Conservation (phyloP, 2,888 invertebrate genomes). For the Athalia rosae region DNA sequence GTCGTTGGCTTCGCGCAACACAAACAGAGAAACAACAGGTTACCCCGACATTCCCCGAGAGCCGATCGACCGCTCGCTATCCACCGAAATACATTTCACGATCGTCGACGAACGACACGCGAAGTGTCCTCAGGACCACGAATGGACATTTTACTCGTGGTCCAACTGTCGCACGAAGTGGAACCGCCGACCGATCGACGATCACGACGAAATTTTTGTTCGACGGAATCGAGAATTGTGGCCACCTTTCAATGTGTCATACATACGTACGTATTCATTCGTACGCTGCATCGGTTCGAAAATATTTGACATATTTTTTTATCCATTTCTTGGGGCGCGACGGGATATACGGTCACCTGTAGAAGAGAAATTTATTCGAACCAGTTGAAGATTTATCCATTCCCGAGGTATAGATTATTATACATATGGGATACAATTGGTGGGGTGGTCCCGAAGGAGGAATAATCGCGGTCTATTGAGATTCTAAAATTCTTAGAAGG, state of each 20-base stretch:
- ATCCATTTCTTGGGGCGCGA: no score
- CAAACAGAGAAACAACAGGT: slow-evolving; percentile 67
- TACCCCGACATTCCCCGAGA: slow-evolving; percentile 48
- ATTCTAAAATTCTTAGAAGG: slow-evolving; percentile 38
- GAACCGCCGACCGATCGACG: slow-evolving; percentile 19
- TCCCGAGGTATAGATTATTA: no score
- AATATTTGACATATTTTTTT: no score
- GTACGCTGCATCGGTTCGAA: no score
- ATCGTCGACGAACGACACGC: slow-evolving; percentile 35
- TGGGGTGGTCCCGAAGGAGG: not conserved
- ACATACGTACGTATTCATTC: no score
- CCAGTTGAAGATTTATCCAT: no score
- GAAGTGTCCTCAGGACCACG: not conserved
- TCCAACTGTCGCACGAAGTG: slow-evolving; percentile 46
- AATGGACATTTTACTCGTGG: slow-evolving; percentile 31
- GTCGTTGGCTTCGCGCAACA: slow-evolving; percentile 62
- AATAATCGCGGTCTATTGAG: not conserved
- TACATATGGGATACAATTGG: no score
- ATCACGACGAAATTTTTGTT: not conserved
- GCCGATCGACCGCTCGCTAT: slow-evolving; percentile 31
- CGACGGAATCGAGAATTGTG: no score
- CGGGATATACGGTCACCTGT: no score
- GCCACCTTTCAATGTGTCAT: no score
- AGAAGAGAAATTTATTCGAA: no score
- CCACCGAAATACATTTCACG: slow-evolving; percentile 25